These are phyloP conservation scores for Scophthalmus maximus DNA, from an alignment of 2,113 vertebrate genomes.

Conservation along the genomic window DNA sequence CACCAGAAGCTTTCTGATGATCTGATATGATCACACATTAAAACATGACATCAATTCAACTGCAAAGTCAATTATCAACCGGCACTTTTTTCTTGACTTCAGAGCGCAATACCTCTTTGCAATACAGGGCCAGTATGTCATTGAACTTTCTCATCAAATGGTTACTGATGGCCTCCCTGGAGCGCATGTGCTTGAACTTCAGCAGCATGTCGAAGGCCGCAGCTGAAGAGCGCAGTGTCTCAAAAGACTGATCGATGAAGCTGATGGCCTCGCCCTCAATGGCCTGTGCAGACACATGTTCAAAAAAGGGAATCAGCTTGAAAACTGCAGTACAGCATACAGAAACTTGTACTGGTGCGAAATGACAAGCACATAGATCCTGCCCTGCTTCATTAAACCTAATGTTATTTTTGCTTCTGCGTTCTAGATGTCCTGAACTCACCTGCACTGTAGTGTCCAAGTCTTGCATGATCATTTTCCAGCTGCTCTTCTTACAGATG, in stretches of 20 bases:
- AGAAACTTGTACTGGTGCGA: neutral
- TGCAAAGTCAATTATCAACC: neutral
- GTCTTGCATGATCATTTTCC: constrained; percentile 88
- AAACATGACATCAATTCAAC: neutral
- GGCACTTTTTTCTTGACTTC: constrained; percentile 3
- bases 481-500: constrained; percentile 78
- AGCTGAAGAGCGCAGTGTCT: constrained; percentile 89
- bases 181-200: constrained; percentile 89
- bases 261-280: constrained; percentile 90
- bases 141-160: constrained; percentile 92
- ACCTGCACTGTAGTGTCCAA: constrained; percentile 87
- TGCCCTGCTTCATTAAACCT: neutral
- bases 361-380: neutral
- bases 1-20: constrained; percentile 14
- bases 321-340: neutral
- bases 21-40: neutral
- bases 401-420: neutral
- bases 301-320: neutral
- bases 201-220: constrained; percentile 91
- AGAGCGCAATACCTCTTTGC: constrained; percentile 89
- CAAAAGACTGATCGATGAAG: constrained; percentile 93
- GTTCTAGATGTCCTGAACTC: constrained; percentile 46
- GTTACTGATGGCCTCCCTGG: constrained; percentile 86
- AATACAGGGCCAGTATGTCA: constrained; percentile 88
- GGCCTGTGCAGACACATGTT: constrained; percentile 76